Evolutionary conservation across 2,797 vertebrate genomes (phyloP).

Genomic region (Enteromius mattozi): DNA sequence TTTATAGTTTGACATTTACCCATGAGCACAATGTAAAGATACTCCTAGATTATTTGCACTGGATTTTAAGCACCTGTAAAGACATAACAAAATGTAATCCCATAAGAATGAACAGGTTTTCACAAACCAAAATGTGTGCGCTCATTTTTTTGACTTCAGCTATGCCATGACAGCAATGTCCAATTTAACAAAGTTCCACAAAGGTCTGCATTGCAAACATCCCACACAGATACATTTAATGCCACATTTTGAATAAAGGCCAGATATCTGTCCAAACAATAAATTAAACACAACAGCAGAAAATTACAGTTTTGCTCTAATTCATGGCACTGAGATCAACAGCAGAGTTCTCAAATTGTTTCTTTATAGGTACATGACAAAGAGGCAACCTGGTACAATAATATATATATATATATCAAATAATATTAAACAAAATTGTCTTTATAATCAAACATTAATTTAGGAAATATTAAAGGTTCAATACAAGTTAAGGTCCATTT

Average conservation of each 20-base stretch:
- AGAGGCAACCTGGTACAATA: not conserved
- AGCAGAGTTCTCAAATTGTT: not conserved
- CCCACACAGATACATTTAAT: constrained; percentile 12
- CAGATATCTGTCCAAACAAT: constrained; percentile 16
- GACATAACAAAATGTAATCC: constrained; percentile 18
- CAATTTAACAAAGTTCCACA: not conserved
- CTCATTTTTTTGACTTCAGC: not conserved
- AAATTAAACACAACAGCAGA: constrained; percentile 25
- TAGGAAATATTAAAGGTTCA: not conserved
- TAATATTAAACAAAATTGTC: not conserved
- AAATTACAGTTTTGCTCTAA: not conserved
- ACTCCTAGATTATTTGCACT: constrained; percentile 33
- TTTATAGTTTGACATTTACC: constrained; percentile 58
- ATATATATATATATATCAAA: not conserved
- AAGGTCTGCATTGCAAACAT: constrained; percentile 4
- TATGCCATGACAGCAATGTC: not conserved
- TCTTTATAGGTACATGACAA: not conserved
- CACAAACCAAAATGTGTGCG: not conserved
- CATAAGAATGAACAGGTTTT: constrained; percentile 19
- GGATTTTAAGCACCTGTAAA: constrained; percentile 32
- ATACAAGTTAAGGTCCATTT: not conserved
- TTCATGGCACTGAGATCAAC: constrained; percentile 14
- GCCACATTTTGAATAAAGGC: not conserved
- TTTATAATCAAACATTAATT: not conserved
- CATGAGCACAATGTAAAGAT: constrained; percentile 37